Evolutionary conservation across 92 coral and sea anemone genomes (phyloP).

Genomic region (Epizoanthus scotinus): DNA sequence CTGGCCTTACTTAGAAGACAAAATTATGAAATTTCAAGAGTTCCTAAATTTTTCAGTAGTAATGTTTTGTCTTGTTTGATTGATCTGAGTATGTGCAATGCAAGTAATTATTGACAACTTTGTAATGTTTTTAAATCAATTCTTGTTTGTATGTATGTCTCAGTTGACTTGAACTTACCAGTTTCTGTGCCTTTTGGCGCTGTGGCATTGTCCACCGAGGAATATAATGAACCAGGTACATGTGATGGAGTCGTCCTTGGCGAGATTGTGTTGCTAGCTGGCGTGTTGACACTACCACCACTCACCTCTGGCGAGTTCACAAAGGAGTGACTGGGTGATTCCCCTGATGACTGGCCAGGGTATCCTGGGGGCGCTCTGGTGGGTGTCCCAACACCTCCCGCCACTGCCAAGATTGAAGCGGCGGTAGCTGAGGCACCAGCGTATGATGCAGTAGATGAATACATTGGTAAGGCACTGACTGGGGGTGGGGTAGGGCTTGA

Average conservation of each 20-base stretch:
- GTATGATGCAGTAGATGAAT: constrained; percentile 48
- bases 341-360: constrained; percentile 60
- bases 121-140: no score
- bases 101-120: not conserved
- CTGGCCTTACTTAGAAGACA: no score
- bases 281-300: constrained; percentile 53
- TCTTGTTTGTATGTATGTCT: not conserved
- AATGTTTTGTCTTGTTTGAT: no score
- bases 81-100: no score
- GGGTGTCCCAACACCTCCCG: constrained; percentile 78
- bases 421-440: constrained; percentile 91
- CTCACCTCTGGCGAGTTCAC: constrained; percentile 68
- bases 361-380: constrained; percentile 66
- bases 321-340: constrained; percentile 60
- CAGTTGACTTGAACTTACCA: constrained; percentile 58
- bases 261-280: constrained; percentile 51
- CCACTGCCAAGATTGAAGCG: constrained; percentile 51
- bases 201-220: constrained; percentile 58
- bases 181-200: constrained; percentile 62
- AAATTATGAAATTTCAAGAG: not conserved
- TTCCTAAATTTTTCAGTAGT: not conserved
- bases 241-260: constrained; percentile 62
- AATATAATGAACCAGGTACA: constrained; percentile 57
- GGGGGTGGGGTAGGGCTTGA: constrained; percentile 45
- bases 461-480: constrained; percentile 18